Evolutionary conservation across 2,888 invertebrate genomes (phyloP).

Genomic region (Euzophera pinguis): DNA sequence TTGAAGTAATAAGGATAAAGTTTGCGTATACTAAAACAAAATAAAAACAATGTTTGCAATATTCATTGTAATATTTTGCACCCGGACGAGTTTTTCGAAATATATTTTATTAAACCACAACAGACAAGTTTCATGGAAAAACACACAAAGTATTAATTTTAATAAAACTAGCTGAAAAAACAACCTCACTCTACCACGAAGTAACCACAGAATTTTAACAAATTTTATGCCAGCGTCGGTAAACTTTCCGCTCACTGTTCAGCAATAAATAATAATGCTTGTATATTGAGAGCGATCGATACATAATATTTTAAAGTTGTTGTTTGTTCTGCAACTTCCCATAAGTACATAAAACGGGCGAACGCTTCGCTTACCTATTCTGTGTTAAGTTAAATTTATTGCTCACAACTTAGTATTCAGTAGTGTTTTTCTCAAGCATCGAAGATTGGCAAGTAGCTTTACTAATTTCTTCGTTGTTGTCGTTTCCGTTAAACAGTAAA

Average conservation of each 20-base stretch:
- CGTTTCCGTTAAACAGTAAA: too few relatives aligned
- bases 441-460: not conserved
- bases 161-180: not conserved
- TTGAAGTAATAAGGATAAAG: too few relatives aligned
- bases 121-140: too few relatives aligned
- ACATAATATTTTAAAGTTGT: slow-evolving; percentile 46
- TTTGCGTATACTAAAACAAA: too few relatives aligned
- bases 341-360: slow-evolving; percentile 13
- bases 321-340: slow-evolving; percentile 29
- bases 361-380: slow-evolving; percentile 8
- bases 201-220: slow-evolving; percentile 40
- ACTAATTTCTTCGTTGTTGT: too few relatives aligned
- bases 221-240: slow-evolving; percentile 50
- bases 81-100: too few relatives aligned
- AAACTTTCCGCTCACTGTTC: slow-evolving; percentile 51
- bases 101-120: too few relatives aligned
- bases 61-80: too few relatives aligned
- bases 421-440: slow-evolving; percentile 1
- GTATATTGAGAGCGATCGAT: slow-evolving; percentile 49
- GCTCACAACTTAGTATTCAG: slow-evolving; percentile 2
- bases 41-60: too few relatives aligned
- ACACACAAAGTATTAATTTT: not conserved
- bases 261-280: slow-evolving; percentile 55
- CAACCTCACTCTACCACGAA: slow-evolving; percentile 25
- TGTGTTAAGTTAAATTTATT: slow-evolving; percentile 13